Base-by-base conservation (phyloP, 2,888 invertebrate genomes). In the Prosopocoilus inquinatus region DNA sequence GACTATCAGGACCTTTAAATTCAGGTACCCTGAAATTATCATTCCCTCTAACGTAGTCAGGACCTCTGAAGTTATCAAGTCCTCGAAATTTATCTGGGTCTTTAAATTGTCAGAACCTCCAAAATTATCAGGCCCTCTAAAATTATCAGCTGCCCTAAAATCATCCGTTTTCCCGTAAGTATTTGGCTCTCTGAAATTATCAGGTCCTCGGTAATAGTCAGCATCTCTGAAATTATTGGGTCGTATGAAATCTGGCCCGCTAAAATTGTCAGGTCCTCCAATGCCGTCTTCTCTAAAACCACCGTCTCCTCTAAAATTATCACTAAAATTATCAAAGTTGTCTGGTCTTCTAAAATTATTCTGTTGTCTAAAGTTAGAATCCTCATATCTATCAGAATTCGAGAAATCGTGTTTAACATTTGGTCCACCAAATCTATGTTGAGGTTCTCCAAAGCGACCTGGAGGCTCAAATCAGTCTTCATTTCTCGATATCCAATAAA, bases 291-390 rank as follows among this genome's bases (percentile, higher is more conserved):
- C 45, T 53, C 47, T 15, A 50, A 54, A 54, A 28, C 51, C 35
- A 16, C 49, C 59, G 32, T 47, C 34, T 9, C 43, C 54, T 16
- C 51, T 13, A n/a, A 39, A 38, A 52, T 13, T 45, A 16, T 28
- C 50, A 49, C 55, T 54, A 47, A 49, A 49, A 50, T 51, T 53
- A 44, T 57, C 51, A 35, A 59, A 54, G 41, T 57, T 43, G 49
- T 58, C 57, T 9, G 53, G 46, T 9, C 57, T 52, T 53, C 55
- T 45, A 13, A 52, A 43, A 44, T 51, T 50, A 34, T 47, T 53
- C 47, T 46, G 35, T n/a, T 47, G 34, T 11, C 5, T 15, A 20
- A 46, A 46, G 45, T 45, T 45, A 12, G 47, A 50, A 35, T 47
- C 55, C 53, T 41, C 50, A 47, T 44, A 49, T 47, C 50, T 55